Conservation (phyloP, 2,888 invertebrate genomes). For the Papilio protenor region DNA sequence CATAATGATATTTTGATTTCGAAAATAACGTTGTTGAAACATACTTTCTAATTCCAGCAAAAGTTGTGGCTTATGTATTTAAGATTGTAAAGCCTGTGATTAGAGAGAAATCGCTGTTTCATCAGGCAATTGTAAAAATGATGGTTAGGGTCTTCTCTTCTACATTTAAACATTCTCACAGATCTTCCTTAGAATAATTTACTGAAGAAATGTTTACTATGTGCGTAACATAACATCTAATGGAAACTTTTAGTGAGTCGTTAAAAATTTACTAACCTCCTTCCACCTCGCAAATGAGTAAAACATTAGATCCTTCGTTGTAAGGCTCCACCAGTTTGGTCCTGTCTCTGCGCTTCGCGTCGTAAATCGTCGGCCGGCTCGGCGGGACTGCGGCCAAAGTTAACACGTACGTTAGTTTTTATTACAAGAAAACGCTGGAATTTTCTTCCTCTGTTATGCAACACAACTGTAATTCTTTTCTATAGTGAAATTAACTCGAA, state of each 20-base stretch:
- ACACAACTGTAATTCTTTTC: not conserved
- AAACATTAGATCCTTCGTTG: slow-evolving; percentile 93
- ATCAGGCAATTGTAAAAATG: not conserved
- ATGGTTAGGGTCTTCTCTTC: not conserved
- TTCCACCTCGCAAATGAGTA: slow-evolving; percentile 92
- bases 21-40: not conserved
- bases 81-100: not conserved
- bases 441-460: not conserved
- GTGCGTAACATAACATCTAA: slow-evolving; percentile 22
- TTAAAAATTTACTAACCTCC: slow-evolving; percentile 85
- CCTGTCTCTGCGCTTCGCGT: slow-evolving; percentile 90
- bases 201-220: not conserved
- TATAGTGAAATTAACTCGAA: not conserved
- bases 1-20: not conserved
- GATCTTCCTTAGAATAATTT: not conserved
- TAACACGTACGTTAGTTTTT: slow-evolving; percentile 22
- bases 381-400: slow-evolving; percentile 87
- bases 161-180: not conserved
- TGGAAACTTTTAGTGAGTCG: slow-evolving; percentile 21
- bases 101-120: not conserved
- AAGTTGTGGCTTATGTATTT: not conserved
- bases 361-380: slow-evolving; percentile 91
- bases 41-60: slow-evolving; percentile 2
- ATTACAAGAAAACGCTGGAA: slow-evolving; percentile 37
- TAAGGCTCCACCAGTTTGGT: slow-evolving; percentile 91